Evolutionary conservation across 2,113 vertebrate genomes (phyloP).

Genomic region (Columbina picui): DNA sequence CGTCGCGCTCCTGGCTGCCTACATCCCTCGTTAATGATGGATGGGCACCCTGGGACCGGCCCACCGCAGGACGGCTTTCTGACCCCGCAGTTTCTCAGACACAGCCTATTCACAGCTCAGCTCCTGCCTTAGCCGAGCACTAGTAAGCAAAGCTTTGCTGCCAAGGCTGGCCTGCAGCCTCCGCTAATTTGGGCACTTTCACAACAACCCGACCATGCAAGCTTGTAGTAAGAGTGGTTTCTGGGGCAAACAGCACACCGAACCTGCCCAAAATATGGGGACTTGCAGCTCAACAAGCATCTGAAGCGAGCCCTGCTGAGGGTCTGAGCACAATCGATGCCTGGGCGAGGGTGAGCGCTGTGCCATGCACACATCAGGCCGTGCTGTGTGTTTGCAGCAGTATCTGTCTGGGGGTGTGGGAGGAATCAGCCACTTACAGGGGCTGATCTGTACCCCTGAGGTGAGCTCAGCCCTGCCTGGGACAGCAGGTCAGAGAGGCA

Average conservation of each 20-base stretch:
- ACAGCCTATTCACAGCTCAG: background rate
- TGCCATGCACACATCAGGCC: background rate
- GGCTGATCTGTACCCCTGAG: background rate
- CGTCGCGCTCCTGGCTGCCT: background rate
- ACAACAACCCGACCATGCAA: fast-evolving
- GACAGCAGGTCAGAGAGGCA: background rate
- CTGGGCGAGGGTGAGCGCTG: fast-evolving
- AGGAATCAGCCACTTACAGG: background rate
- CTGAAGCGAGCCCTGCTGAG: fast-evolving
- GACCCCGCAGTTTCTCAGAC: background rate
- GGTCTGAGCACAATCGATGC: background rate
- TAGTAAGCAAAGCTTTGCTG: background rate
- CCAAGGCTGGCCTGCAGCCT: background rate
- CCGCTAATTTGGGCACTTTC: background rate
- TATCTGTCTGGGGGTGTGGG: fast-evolving
- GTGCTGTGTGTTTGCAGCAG: background rate
- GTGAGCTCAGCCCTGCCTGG: background rate
- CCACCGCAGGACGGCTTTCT: background rate
- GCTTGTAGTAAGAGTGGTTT: background rate
- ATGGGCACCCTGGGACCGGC: background rate
- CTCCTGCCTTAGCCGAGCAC: background rate
- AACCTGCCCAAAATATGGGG: background rate
- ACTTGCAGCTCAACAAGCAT: background rate
- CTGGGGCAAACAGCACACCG: background rate
- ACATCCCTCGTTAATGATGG: background rate